These are phyloP conservation scores for Empidonax traillii DNA, from an alignment of 2,113 vertebrate genomes.

Conservation along the genomic window DNA sequence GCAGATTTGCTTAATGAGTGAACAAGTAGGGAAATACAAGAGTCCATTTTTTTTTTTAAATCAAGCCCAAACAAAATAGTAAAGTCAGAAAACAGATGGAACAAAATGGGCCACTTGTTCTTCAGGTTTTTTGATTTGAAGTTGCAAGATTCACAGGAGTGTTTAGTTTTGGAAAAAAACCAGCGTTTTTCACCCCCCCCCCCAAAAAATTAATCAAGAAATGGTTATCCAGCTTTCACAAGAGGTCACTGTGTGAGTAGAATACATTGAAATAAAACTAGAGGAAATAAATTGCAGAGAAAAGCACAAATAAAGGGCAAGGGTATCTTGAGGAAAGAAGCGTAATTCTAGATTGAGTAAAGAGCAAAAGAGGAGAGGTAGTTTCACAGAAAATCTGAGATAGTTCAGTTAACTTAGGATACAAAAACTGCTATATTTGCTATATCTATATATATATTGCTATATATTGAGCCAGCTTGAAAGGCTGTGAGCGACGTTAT, in stretches of 20 bases:
- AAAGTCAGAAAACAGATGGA: not conserved
- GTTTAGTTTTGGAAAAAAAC: not conserved
- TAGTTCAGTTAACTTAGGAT: not conserved
- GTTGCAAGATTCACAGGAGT: not conserved
- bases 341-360: not conserved
- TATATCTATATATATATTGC: not conserved
- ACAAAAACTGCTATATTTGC: not conserved
- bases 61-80: not conserved
- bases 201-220: not conserved
- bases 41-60: not conserved
- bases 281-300: not conserved
- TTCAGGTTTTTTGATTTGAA: not conserved
- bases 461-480: not conserved
- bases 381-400: constrained; percentile 3
- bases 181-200: not conserved
- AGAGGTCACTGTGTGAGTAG: not conserved
- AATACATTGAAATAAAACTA: not conserved
- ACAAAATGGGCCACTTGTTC: not conserved
- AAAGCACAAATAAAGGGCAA: not conserved
- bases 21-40: not conserved
- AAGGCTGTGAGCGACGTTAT: not conserved
- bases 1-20: not conserved
- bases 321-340: not conserved
- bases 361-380: not conserved
- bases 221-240: not conserved